Evolutionary conservation across 1,140 invertebrate species (phyloP).

Genomic region (Bombus sylvicola): DNA sequence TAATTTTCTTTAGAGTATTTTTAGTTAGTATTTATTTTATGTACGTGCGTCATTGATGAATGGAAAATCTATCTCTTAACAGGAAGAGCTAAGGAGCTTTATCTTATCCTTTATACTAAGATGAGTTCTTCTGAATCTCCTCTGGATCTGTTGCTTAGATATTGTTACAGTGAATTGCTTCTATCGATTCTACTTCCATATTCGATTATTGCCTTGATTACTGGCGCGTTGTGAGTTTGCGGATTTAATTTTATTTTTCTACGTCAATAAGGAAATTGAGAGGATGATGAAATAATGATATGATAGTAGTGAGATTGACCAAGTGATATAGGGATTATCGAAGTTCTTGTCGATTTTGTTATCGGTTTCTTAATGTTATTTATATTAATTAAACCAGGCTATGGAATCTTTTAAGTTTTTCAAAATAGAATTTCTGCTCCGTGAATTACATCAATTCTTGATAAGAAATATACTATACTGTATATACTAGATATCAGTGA

Average conservation of each 20-base stretch:
- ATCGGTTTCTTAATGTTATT: not conserved
- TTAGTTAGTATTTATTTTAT: too few species aligned
- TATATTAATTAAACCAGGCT: not conserved
- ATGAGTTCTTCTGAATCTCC: too few species aligned
- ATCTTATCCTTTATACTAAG: too few species aligned
- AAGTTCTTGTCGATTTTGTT: not conserved
- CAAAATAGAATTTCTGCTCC: not conserved
- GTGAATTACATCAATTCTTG: not conserved
- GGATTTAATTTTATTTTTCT: not conserved
- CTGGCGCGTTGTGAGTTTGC: not conserved
- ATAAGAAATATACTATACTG: not conserved
- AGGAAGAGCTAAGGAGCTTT: too few species aligned
- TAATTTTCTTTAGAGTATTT: too few species aligned
- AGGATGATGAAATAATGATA: not conserved
- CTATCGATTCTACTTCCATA: too few species aligned
- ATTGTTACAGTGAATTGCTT: too few species aligned
- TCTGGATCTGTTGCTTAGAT: too few species aligned
- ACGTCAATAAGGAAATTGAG: too few species aligned
- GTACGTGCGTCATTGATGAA: too few species aligned
- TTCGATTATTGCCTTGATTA: too few species aligned
- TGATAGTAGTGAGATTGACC: not conserved
- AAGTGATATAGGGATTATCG: not conserved
- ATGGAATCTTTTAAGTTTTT: not conserved
- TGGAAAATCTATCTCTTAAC: too few species aligned
- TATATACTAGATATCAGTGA: not conserved